Conservation (phyloP, 2,797 vertebrate species). For the Pangasius sanitwongsei region DNA sequence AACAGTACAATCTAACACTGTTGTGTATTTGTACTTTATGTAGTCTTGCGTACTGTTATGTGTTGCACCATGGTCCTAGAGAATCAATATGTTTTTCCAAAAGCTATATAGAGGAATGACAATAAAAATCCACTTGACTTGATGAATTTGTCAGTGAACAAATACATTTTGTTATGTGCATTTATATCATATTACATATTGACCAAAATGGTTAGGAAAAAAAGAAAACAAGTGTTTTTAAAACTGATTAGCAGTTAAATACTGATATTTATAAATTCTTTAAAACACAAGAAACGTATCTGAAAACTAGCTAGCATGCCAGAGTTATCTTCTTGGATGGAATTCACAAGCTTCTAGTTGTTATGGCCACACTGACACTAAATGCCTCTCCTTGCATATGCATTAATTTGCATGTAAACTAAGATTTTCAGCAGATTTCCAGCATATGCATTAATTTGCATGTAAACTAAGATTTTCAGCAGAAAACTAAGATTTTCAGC, state of each 20-base stretch:
- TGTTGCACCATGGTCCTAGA: background rate
- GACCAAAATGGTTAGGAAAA: background rate
- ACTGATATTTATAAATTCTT: background rate
- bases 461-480: background rate
- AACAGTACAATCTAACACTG: background rate
- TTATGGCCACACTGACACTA: background rate
- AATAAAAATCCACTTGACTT: background rate
- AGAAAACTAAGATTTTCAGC: background rate
- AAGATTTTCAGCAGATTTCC: background rate
- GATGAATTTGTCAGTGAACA: background rate
- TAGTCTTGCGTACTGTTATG: too few species aligned
- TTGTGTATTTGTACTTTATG: too few species aligned
- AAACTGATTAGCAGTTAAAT: background rate
- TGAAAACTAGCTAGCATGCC: background rate
- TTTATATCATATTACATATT: background rate
- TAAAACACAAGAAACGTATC: background rate
- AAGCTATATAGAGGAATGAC: background rate
- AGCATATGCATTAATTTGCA: background rate
- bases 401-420: background rate
- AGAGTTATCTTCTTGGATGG: background rate
- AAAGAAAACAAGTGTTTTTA: background rate
- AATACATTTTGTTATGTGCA: background rate
- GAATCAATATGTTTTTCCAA: background rate
- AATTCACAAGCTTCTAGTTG: background rate
- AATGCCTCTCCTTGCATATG: background rate